Conservation (phyloP, 2,797 vertebrate genomes). For the Atherinosoma microstoma region DNA sequence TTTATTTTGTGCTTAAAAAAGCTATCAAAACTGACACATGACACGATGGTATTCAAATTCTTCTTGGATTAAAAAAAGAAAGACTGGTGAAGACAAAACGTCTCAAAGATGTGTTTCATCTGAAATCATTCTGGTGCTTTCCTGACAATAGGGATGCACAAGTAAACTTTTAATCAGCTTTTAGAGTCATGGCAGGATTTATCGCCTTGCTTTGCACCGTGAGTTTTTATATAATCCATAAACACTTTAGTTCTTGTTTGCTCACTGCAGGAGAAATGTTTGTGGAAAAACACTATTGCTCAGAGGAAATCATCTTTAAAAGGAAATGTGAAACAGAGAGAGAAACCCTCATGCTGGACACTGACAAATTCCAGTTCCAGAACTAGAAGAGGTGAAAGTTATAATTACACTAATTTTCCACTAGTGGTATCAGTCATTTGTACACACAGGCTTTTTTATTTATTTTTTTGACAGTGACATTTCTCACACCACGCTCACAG, state of each 20-base stretch:
- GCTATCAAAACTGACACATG: not conserved
- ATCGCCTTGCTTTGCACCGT: constrained; percentile 20
- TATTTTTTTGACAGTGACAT: constrained; percentile 40
- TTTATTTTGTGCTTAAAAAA: not conserved
- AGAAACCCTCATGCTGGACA: not conserved
- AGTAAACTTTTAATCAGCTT: constrained; percentile 38
- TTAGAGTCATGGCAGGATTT: not conserved
- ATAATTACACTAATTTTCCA: constrained; percentile 20
- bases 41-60: not conserved
- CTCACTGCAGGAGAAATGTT: constrained; percentile 4
- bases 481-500: constrained; percentile 25
- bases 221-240: constrained; percentile 25
- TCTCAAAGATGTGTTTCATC: constrained; percentile 3
- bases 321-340: not conserved
- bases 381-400: constrained; percentile 16
- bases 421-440: constrained; percentile 27
- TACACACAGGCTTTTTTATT: constrained; percentile 18
- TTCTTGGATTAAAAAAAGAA: constrained; percentile 2
- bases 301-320: constrained; percentile 21
- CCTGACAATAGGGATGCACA: constrained; percentile 16
- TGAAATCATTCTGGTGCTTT: constrained; percentile 18
- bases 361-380: constrained; percentile 17
- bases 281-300: constrained; percentile 7
- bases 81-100: not conserved
- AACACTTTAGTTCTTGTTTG: constrained; percentile 21